phyloP scores from a whole-genome alignment of 92 coral and sea anemone genomes.

The Heliopora coerulea region DNA sequence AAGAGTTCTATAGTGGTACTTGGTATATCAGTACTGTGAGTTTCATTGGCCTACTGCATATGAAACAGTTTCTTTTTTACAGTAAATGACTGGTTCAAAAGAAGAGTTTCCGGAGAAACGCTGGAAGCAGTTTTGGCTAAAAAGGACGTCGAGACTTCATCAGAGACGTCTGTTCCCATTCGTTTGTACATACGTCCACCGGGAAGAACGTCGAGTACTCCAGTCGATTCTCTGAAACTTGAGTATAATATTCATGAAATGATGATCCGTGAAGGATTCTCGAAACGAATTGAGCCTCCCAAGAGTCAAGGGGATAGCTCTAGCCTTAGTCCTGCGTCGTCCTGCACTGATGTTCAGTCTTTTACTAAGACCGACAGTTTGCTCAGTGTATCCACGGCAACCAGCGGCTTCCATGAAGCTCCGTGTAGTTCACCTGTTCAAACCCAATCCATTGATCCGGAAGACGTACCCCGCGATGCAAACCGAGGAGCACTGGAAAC shows the following conservation, averaged over 20 bases:
- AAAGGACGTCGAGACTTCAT: not conserved
- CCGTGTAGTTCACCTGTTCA: not conserved
- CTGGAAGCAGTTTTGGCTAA: slow-evolving; percentile 24
- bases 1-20: no score
- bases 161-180: not conserved
- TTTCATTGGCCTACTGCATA: no score
- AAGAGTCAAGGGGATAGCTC: not conserved
- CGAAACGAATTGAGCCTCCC: slow-evolving; percentile 3
- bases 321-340: slow-evolving; percentile 17
- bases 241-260: slow-evolving; percentile 26
- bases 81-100: slow-evolving; percentile 39
- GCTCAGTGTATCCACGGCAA: not conserved
- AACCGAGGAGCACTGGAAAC: not conserved
- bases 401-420: slow-evolving; percentile 25
- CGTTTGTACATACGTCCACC: slow-evolving; percentile 11
- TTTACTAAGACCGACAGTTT: slow-evolving; percentile 2
- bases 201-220: slow-evolving; percentile 3
- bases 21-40: no score
- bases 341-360: slow-evolving; percentile 14
- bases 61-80: not conserved
- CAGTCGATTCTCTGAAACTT: not conserved
- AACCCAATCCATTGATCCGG: not conserved
- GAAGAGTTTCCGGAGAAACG: slow-evolving; percentile 37
- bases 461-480: not conserved
- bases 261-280: slow-evolving; percentile 31